These are phyloP conservation scores for Drosophila anomalata DNA, from an alignment of 2,888 invertebrate genomes.

Conservation along the genomic window DNA sequence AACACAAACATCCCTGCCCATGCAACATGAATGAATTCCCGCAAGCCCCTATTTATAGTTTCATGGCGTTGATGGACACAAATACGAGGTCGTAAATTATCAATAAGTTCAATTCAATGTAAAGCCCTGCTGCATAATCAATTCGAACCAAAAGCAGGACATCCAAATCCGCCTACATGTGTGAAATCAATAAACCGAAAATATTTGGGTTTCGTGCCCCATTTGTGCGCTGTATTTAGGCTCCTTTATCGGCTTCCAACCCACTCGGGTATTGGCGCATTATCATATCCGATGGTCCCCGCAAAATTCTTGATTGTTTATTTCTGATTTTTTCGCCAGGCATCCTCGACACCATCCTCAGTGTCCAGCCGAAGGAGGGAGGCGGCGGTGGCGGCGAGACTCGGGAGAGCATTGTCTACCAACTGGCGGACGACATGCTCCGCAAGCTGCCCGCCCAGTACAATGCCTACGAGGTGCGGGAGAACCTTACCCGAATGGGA, in stretches of 20 bases:
- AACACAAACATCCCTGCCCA: conserved; percentile 1
- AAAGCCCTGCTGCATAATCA: conserved; percentile 44
- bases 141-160: conserved; percentile 25
- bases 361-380: conserved; percentile 98
- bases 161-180: conserved; percentile 14
- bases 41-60: conserved; percentile 13
- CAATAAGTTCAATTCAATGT: conserved; percentile 41
- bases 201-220: conserved; percentile 5
- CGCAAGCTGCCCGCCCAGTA: conserved; percentile 93
- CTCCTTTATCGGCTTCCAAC: conserved; percentile 20
- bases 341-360: conserved; percentile 96
- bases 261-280: conserved; percentile 46
- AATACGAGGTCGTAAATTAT: conserved; percentile 44
- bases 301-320: conserved; percentile 24
- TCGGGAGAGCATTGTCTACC: conserved; percentile 95
- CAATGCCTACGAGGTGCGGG: conserved; percentile 94
- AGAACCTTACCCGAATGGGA: conserved; percentile 95
- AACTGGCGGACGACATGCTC: conserved; percentile 96
- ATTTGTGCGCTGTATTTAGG: conserved; percentile 8
- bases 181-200: conserved; percentile 39
- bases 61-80: conserved; percentile 29
- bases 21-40: conserved; percentile 12
- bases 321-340: conserved; percentile 77
- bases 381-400: conserved; percentile 96
- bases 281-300: conserved; percentile 44